Percentiles rank a stretch among this genome's conserved stretches.
Conservation (phyloP, 2,888 invertebrate genomes). For the Orchesella flavescens region DNA sequence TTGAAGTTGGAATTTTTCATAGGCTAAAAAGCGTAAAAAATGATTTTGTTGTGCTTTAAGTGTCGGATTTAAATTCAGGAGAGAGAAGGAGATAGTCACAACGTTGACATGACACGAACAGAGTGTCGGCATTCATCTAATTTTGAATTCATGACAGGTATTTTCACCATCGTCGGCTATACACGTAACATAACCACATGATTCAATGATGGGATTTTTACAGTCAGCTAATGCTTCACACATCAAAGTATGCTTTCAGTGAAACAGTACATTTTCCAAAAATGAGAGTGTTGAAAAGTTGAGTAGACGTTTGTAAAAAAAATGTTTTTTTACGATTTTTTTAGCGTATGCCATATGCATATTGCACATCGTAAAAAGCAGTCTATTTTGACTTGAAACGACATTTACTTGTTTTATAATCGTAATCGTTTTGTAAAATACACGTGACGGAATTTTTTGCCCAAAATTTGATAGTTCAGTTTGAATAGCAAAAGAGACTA, state of each 20-base stretch:
- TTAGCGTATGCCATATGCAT: neutral
- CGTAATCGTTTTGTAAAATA: neutral
- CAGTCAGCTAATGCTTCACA: neutral
- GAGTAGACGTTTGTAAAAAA: neutral
- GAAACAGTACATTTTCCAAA: neutral
- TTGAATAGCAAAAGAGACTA: neutral
- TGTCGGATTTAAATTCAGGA: conserved; percentile 25
- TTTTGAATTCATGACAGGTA: conserved; percentile 58
- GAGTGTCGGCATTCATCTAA: conserved; percentile 42
- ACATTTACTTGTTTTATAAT: neutral
- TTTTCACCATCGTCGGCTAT: conserved; percentile 40
- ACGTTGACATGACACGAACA: conserved; percentile 40
- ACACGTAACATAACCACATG: conserved; percentile 17
- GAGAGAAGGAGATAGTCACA: neutral
- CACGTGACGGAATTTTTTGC: neutral
- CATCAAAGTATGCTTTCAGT: neutral
- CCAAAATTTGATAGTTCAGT: neutral
- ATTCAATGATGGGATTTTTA: conserved; percentile 5
- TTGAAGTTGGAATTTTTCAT: neutral
- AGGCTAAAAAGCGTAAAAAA: conserved; percentile 37
- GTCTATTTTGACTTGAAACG: neutral
- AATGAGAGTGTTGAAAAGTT: neutral
- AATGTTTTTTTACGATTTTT: neutral
- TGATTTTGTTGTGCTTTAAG: conserved; percentile 14
- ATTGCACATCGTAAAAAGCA: neutral